Conservation (phyloP, 1,140 invertebrate genomes). For the Zaprionus ghesquierei region DNA sequence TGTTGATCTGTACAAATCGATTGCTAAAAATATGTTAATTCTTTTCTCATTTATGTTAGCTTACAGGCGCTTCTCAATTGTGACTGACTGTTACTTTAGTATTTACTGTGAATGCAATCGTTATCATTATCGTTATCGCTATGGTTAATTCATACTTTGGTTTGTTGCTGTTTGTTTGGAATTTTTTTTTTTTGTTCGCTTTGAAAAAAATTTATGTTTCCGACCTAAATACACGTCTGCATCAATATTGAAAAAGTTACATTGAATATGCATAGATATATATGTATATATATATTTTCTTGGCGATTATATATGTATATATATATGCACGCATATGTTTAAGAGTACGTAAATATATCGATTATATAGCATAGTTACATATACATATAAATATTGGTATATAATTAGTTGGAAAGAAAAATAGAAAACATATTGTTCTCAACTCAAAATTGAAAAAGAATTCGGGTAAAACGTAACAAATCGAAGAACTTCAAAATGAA, state of each 20-base stretch:
- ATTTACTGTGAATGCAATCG: constrained; percentile 19
- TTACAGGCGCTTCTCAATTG: constrained; percentile 20
- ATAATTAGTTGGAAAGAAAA: constrained; percentile 27
- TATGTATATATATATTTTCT: constrained; percentile 50
- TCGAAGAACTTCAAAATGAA: constrained; percentile 25
- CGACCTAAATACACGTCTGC: constrained; percentile 70
- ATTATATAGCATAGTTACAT: constrained; percentile 60
- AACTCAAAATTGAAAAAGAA: constrained; percentile 4
- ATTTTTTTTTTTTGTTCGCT: constrained; percentile 14
- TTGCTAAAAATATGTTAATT: constrained; percentile 3
- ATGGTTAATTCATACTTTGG: constrained; percentile 45
- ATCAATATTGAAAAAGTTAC: constrained; percentile 76
- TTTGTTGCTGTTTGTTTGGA: constrained; percentile 64
- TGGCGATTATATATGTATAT: constrained; percentile 35
- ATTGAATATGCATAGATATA: constrained; percentile 45
- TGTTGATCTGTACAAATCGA: constrained; percentile 15
- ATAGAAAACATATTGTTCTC: constrained; percentile 9
- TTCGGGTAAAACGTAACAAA: constrained; percentile 25
- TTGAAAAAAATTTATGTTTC: constrained; percentile 61
- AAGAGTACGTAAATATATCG: constrained; percentile 48
- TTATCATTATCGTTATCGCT: constrained; percentile 30
- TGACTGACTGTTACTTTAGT: constrained; percentile 16
- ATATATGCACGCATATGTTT: constrained; percentile 44
- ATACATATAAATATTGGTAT: constrained; percentile 58
- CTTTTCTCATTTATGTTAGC: constrained; percentile 23